A percentile compares a stretch with the other conserved stretches of the same genome.
Evolutionary conservation across 2,888 invertebrate species (phyloP).

Genomic region (Punctoribates punctum): DNA sequence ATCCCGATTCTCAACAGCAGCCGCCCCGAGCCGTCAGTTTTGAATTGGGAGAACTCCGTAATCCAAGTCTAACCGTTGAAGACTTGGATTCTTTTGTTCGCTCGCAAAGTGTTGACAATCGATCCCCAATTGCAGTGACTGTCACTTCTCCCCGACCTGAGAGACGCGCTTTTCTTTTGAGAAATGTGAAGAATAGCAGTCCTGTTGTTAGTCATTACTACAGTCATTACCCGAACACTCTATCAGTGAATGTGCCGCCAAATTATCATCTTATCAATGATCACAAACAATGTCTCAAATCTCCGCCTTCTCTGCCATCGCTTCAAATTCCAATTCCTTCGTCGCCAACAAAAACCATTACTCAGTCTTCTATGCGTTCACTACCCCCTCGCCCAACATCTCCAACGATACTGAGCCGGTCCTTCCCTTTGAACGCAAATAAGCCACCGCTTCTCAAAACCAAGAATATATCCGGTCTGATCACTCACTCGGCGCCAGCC

Average conservation of each 20-base stretch:
- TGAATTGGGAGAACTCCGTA: constrained; percentile 60
- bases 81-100: constrained; percentile 43
- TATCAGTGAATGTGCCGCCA: constrained; percentile 63
- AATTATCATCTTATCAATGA: constrained; percentile 42
- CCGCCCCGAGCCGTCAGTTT: constrained; percentile 61
- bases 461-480: constrained; percentile 53
- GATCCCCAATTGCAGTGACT: constrained; percentile 49
- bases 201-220: not conserved
- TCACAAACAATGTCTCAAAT: constrained; percentile 12
- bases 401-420: constrained; percentile 46
- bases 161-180: constrained; percentile 49
- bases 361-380: constrained; percentile 32
- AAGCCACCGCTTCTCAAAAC: constrained; percentile 76
- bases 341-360: not conserved
- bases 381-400: constrained; percentile 37
- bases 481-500: constrained; percentile 42
- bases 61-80: constrained; percentile 44
- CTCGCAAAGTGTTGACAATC: constrained; percentile 43
- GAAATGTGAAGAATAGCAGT: constrained; percentile 36
- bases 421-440: constrained; percentile 54
- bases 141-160: constrained; percentile 52
- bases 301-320: constrained; percentile 38
- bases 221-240: constrained; percentile 58
- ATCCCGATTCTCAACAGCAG: constrained; percentile 46
- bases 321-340: constrained; percentile 25